Evolutionary conservation across 2,797 vertebrate species (phyloP).

Genomic region (Coluber constrictor): DNA sequence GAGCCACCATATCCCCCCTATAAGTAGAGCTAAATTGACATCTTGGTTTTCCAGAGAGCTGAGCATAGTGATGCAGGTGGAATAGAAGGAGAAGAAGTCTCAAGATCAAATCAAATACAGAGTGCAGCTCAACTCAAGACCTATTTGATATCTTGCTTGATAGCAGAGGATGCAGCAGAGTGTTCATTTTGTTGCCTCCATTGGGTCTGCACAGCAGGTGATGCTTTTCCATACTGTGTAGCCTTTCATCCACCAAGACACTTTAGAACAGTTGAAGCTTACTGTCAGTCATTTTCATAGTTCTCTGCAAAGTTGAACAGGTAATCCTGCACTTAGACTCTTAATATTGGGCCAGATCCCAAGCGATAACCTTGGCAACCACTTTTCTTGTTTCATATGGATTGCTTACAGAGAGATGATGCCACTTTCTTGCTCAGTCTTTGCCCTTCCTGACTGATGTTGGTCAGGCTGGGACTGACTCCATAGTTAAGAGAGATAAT

Average conservation of each 20-base stretch:
- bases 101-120: neutral
- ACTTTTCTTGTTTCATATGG: neutral
- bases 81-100: neutral
- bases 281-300: neutral
- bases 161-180: neutral
- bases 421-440: neutral
- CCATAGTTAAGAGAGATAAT: neutral
- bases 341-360: neutral
- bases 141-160: neutral
- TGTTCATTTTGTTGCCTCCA: neutral
- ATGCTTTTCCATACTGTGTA: neutral
- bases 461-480: neutral
- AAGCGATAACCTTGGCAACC: neutral
- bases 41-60: neutral
- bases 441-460: neutral
- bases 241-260: neutral
- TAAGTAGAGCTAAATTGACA: neutral
- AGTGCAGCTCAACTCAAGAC: neutral
- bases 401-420: neutral
- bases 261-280: neutral
- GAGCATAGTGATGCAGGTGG: neutral
- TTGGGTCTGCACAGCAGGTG: neutral
- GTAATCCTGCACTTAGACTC: neutral
- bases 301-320: neutral
- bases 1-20: neutral